phyloP scores from a whole-genome alignment of 2,797 vertebrate genomes.

The Molossus molossus region DNA sequence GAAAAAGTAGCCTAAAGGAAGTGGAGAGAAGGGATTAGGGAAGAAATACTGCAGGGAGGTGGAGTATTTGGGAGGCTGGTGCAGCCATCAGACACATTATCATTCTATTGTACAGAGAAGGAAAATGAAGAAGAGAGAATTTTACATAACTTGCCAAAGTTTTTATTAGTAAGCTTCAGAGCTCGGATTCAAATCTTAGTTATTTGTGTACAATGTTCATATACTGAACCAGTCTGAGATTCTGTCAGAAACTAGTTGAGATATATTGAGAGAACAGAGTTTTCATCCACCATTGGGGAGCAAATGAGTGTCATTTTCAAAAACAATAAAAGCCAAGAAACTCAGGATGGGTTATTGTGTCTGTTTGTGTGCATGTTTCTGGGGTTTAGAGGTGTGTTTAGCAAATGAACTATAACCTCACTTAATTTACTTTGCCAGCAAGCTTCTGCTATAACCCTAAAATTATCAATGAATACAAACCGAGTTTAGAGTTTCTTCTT shows the following conservation, averaged over 20 bases:
- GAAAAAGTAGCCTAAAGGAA: neutral
- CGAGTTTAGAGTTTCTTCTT: neutral
- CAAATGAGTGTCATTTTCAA: neutral
- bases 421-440: neutral
- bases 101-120: neutral
- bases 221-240: neutral
- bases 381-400: neutral
- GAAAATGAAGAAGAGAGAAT: constrained; percentile 12
- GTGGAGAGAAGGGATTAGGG: neutral
- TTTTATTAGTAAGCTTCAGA: neutral
- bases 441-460: neutral
- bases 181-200: neutral
- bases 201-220: neutral
- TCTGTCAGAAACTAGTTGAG: neutral
- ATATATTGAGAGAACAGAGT: neutral
- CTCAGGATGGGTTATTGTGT: neutral
- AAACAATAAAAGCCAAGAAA: neutral
- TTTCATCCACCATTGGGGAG: neutral
- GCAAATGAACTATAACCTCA: neutral
- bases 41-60: neutral
- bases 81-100: neutral
- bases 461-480: neutral
- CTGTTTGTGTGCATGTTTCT: neutral
- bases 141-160: neutral
- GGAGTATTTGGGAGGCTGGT: neutral